Evolutionary conservation across 2,888 invertebrate species (phyloP), one percentile per base, ranked within the genome.

Genomic region (Idaea dimidiata): DNA sequence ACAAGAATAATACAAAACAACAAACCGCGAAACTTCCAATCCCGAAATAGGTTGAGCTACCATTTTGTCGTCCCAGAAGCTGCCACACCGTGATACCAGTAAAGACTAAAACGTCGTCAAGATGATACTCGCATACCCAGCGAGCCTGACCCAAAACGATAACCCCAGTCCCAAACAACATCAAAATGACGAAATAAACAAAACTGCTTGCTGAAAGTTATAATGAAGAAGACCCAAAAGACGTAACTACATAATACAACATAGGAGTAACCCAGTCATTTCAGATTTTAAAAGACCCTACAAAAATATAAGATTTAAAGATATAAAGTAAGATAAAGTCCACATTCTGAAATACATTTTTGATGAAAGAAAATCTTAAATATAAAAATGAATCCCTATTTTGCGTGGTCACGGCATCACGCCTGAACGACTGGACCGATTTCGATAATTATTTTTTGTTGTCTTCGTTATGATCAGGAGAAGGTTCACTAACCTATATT

Each of bases 21-120:
- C 18, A 64, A 93, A 96, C 96, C 94, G 94, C 66, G 96, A 94
- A 65, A 96, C 88, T 82, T 94, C 89, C 1, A 94, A 95, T 78
- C 96, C 96, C 59, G 95, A 96, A 72, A 96, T 92, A 58, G 93
- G 76, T 81, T 82, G 68, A 59, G 90, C 90, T 69, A 85, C 84
- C 89, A 90, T 90, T 64, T 68, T 83, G 72, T 14, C 1, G 43
- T 43, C 14, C 7, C 43, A 7, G 43, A 7, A 43, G 43, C 10
- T 43, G 43, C 43, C 43, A 43, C 43, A 43, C 43, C 43, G 43
- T 43, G 43, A 43, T 43, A 14, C 43, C 6, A 43, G 43, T 14
- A 43, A 43, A 43, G 43, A 43, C 43, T 43, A 43, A 24, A 24
- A 43, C 43, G 14, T 43, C 43, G 7, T 43, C 43, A 14, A 4